These are phyloP conservation scores for Brenthis daphne DNA, from an alignment of 2,888 invertebrate species.

Conservation along the genomic window DNA sequence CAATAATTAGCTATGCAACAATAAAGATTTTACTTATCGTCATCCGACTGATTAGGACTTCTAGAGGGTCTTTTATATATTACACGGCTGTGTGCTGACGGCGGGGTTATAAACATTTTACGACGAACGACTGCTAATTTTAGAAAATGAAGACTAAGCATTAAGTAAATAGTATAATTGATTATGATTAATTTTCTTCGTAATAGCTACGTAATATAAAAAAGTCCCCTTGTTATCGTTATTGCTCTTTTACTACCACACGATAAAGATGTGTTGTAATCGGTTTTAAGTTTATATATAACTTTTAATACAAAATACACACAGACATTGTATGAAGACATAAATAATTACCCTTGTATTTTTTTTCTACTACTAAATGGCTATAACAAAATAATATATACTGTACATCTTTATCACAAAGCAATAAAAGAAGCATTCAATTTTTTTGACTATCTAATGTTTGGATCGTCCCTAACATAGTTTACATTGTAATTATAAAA, in stretches of 20 bases:
- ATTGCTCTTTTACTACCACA: neutral
- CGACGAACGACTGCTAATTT: no score
- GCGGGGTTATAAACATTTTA: no score
- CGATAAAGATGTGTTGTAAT: neutral
- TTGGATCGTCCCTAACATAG: neutral
- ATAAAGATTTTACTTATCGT: neutral
- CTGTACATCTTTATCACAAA: neutral
- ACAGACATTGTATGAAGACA: no score
- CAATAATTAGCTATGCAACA: neutral
- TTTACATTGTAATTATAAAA: neutral
- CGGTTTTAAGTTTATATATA: neutral
- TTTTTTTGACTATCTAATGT: constrained; percentile 22
- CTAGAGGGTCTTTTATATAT: constrained; percentile 5
- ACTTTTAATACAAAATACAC: no score
- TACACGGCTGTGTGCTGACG: neutral
- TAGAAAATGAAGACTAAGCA: no score
- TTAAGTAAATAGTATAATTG: neutral
- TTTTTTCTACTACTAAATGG: neutral
- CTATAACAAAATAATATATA: neutral
- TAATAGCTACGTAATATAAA: constrained; percentile 4
- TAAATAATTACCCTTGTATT: no score
- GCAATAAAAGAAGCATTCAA: constrained; percentile 1
- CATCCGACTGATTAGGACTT: constrained; percentile 8
- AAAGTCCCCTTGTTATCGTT: neutral
- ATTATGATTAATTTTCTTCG: neutral